Evolutionary conservation across 2,888 invertebrate genomes (phyloP).

Genomic region (Phengaris alcon): DNA sequence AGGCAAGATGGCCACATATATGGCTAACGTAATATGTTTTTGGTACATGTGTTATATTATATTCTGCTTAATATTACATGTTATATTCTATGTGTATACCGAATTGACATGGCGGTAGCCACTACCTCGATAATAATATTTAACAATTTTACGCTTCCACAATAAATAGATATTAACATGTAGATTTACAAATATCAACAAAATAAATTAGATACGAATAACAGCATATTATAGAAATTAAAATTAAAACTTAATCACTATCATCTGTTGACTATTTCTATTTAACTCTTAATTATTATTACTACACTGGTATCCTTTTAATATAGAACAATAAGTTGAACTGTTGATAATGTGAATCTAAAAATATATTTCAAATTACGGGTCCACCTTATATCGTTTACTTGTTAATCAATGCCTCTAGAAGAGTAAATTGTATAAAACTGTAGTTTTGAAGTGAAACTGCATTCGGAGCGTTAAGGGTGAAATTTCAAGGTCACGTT

Average conservation of each 20-base stretch:
- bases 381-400: background rate
- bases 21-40: conserved; percentile 66
- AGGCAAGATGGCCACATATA: conserved; percentile 76
- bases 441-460: too few species aligned
- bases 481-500: too few species aligned
- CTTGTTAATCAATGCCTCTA: background rate
- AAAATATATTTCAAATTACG: conserved; percentile 22
- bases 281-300: conserved; percentile 68
- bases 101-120: conserved; percentile 54
- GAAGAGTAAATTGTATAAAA: background rate
- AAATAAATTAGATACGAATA: conserved; percentile 77
- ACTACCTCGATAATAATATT: conserved; percentile 70
- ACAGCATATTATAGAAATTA: conserved; percentile 75
- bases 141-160: conserved; percentile 75
- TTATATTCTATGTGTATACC: conserved; percentile 68
- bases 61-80: conserved; percentile 63
- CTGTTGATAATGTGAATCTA: background rate
- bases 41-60: conserved; percentile 56
- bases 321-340: conserved; percentile 20
- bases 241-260: conserved; percentile 62
- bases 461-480: too few species aligned
- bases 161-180: conserved; percentile 80
- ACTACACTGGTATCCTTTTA: conserved; percentile 55
- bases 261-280: conserved; percentile 59
- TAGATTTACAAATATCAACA: conserved; percentile 80